Conservation (phyloP, 2,113 vertebrate species). For the Columba livia region DNA sequence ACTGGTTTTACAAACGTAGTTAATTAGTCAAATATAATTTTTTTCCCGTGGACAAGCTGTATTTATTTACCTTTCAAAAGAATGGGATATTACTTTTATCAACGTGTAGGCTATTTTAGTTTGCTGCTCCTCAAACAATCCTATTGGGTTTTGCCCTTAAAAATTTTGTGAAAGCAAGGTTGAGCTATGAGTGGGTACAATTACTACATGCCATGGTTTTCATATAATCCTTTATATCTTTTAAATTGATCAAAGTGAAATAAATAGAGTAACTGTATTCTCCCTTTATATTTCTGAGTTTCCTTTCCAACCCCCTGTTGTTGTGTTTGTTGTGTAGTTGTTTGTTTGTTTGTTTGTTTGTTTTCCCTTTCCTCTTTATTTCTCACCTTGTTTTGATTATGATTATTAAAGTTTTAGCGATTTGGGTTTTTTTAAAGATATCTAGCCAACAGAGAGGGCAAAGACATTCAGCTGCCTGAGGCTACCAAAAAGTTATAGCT, state of each 20-base stretch:
- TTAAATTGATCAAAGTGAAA: background rate
- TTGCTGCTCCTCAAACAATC: background rate
- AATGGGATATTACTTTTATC: background rate
- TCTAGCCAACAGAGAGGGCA: background rate
- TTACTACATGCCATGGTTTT: background rate
- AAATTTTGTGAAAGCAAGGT: background rate
- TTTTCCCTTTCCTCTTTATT: accelerated
- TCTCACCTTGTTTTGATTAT: background rate
- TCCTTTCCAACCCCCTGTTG: background rate
- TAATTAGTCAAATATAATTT: background rate
- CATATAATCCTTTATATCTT: background rate
- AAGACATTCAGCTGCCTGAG: background rate
- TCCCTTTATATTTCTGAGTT: background rate
- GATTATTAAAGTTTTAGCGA: background rate
- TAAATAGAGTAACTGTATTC: background rate
- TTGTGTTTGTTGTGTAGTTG: background rate
- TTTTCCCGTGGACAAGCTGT: background rate
- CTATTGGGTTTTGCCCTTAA: background rate
- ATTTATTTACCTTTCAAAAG: background rate
- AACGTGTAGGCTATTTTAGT: background rate
- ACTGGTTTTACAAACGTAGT: background rate
- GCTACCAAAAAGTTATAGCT: background rate
- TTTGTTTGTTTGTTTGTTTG: background rate
- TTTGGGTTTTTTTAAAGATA: background rate
- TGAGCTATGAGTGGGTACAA: background rate